phyloP scores from a whole-genome alignment of 1,140 invertebrate genomes.

The Calliopsis andreniformis region DNA sequence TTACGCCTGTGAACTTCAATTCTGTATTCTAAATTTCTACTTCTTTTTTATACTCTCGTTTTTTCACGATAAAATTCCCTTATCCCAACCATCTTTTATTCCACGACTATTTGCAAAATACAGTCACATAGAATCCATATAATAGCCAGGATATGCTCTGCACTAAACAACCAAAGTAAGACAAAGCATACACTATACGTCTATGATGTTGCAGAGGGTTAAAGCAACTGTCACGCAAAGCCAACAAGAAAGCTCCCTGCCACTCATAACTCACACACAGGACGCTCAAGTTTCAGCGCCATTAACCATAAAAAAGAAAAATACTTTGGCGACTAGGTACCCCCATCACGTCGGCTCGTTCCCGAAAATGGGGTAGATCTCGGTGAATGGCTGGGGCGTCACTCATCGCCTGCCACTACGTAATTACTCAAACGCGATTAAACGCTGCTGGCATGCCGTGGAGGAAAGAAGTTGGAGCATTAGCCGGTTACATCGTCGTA shows the following conservation, averaged over 20 bases:
- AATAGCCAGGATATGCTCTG: too few species aligned
- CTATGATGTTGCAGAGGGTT: too few species aligned
- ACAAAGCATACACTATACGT: too few species aligned
- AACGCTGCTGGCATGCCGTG: constrained; percentile 37
- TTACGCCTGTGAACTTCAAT: too few species aligned
- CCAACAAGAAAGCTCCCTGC: constrained; percentile 1
- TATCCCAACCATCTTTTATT: too few species aligned
- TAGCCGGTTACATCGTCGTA: constrained; percentile 49
- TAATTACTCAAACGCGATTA: constrained; percentile 64
- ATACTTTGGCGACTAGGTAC: constrained; percentile 1
- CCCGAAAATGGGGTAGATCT: constrained; percentile 8
- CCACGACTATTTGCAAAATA: too few species aligned
- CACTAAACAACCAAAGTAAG: too few species aligned
- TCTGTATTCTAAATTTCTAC: too few species aligned
- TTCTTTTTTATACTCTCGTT: too few species aligned
- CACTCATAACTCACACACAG: constrained; percentile 11
- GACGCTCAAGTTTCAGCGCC: constrained; percentile 35
- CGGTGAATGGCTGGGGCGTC: constrained; percentile 3
- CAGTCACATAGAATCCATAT: too few species aligned
- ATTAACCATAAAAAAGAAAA: constrained; percentile 31
- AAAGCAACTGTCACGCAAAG: constrained; percentile 8
- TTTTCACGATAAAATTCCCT: too few species aligned
- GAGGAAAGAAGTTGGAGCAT: constrained; percentile 54
- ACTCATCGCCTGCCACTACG: constrained; percentile 60
- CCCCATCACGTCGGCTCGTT: background rate